Percentiles rank a stretch among this genome's conserved stretches.
Conservation (phyloP, 2,888 invertebrate species). For the Campopleginae sp. region DNA sequence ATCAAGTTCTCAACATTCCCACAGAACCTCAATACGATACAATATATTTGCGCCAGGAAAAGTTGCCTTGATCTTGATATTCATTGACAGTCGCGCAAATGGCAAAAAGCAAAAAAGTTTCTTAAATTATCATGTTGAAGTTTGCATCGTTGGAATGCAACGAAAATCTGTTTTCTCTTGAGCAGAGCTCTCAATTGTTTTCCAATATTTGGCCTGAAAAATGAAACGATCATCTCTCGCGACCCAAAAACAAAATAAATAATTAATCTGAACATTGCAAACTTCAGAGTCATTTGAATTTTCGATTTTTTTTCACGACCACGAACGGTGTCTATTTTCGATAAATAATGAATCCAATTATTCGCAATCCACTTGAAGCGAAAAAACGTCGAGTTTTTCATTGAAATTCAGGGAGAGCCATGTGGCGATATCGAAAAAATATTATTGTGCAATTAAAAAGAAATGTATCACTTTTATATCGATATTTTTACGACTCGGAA, state of each 20-base stretch:
- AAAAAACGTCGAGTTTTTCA: neutral
- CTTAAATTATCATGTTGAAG: too few species aligned
- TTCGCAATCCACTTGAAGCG: neutral
- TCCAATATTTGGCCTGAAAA: too few species aligned
- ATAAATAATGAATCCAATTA: neutral
- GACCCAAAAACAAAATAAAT: too few species aligned
- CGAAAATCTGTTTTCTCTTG: too few species aligned
- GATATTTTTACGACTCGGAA: constrained; percentile 1
- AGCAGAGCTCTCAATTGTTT: too few species aligned
- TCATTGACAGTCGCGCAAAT: neutral
- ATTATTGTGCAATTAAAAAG: neutral
- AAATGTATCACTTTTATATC: constrained; percentile 1
- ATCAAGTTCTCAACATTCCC: constrained; percentile 46
- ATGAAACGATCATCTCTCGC: too few species aligned
- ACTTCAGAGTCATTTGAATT: too few species aligned
- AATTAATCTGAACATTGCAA: too few species aligned
- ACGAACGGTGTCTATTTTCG: too few species aligned
- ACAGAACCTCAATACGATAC: constrained; percentile 15
- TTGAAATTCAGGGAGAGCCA: neutral
- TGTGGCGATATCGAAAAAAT: neutral
- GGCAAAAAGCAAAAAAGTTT: neutral
- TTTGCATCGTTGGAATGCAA: too few species aligned
- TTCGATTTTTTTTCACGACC: too few species aligned
- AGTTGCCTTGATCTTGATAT: neutral
- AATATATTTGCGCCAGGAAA: constrained; percentile 11